A percentile compares a stretch with the other conserved stretches of the same genome.
Evolutionary conservation across 2,888 invertebrate species (phyloP).

Genomic region (Boloria euphrosyne): DNA sequence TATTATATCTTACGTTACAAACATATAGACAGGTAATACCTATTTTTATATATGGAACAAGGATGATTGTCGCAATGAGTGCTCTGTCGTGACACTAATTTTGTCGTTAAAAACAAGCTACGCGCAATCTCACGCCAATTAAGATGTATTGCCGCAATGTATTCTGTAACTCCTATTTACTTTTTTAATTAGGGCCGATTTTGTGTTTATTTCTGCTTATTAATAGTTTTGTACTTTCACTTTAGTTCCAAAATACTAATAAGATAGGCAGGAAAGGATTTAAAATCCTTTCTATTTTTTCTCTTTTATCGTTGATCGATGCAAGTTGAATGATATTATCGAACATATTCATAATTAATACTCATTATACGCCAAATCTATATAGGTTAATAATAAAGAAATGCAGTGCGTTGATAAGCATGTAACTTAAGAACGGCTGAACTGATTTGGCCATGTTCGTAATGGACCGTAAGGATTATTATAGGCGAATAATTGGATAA

Average conservation of each 20-base stretch:
- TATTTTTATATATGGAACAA: neutral
- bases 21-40: neutral
- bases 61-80: neutral
- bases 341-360: too few relatives aligned
- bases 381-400: too few relatives aligned
- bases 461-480: too few relatives aligned
- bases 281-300: neutral
- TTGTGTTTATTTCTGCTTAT: neutral
- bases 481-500: too few relatives aligned
- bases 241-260: too few relatives aligned
- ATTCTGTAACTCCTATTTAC: slow-evolving; percentile 2
- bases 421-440: too few relatives aligned
- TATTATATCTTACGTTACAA: neutral
- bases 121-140: slow-evolving; percentile 19
- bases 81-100: slow-evolving; percentile 6
- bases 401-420: too few relatives aligned
- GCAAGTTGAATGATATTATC: too few relatives aligned
- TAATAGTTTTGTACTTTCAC: neutral
- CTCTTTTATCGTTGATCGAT: neutral
- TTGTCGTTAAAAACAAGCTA: slow-evolving; percentile 11
- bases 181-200: neutral
- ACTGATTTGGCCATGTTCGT: too few relatives aligned
- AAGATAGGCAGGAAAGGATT: neutral
- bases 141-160: slow-evolving; percentile 6
- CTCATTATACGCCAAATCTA: too few relatives aligned